Evolutionary conservation across 2,888 invertebrate species (phyloP).

Genomic region (Cheilosia grossa): DNA sequence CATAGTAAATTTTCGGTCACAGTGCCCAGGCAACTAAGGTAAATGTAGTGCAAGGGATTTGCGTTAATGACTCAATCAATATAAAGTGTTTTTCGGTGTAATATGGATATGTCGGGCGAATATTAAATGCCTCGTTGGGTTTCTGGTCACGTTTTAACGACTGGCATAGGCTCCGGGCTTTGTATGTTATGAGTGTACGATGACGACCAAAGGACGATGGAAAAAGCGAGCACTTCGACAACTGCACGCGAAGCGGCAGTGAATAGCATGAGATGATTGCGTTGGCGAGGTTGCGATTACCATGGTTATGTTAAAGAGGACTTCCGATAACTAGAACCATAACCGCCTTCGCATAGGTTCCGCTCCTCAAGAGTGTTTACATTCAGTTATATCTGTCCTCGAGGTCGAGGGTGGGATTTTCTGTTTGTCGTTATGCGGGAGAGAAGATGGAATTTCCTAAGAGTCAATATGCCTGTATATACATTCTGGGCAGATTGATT

Average conservation of each 20-base stretch:
- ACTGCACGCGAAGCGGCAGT: constrained; percentile 34
- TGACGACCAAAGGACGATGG: constrained; percentile 1
- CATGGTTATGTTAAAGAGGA: constrained; percentile 19
- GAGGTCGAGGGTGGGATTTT: neutral
- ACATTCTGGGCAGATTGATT: constrained; percentile 46
- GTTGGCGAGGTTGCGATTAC: constrained; percentile 11
- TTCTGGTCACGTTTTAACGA: constrained; percentile 70
- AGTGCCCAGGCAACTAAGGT: constrained; percentile 63
- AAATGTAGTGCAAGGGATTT: constrained; percentile 74
- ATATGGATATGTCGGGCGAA: constrained; percentile 56
- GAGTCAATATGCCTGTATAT: constrained; percentile 5
- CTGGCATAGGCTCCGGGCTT: constrained; percentile 42
- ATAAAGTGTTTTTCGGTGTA: constrained; percentile 68
- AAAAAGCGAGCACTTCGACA: constrained; percentile 4
- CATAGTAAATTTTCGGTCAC: constrained; percentile 13
- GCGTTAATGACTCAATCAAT: constrained; percentile 75
- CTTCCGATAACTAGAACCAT: constrained; percentile 59
- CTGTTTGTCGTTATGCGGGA: neutral
- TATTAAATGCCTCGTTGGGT: constrained; percentile 72
- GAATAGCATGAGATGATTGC: constrained; percentile 30
- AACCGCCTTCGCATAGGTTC: constrained; percentile 53
- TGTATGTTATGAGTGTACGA: constrained; percentile 19
- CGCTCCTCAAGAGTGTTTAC: constrained; percentile 55
- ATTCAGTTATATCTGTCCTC: constrained; percentile 33
- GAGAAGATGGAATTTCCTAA: neutral